Conservation (phyloP, 2,113 vertebrate genomes). For the Taxidea taxus region DNA sequence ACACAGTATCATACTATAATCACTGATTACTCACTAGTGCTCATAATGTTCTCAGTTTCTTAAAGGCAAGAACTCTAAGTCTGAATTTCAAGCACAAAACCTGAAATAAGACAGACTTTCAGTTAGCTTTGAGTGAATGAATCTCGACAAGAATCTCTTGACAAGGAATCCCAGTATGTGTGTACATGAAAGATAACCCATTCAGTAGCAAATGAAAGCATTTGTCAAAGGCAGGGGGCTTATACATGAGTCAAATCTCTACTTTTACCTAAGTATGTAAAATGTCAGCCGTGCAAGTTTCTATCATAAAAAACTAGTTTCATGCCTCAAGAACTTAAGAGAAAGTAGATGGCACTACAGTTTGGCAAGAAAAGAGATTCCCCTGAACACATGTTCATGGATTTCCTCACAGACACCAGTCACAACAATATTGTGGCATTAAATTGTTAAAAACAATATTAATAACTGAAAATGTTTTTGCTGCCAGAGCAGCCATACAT, state of each 20-base stretch:
- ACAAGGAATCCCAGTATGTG: not conserved
- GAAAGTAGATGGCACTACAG: not conserved
- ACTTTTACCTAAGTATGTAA: slow-evolving; percentile 34
- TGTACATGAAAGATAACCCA: not conserved
- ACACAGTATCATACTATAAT: not conserved
- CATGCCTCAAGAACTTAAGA: not conserved
- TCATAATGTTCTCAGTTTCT: not conserved
- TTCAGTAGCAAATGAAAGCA: slow-evolving; percentile 25
- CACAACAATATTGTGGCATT: not conserved
- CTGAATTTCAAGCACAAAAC: slow-evolving; percentile 29
- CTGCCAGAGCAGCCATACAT: not conserved
- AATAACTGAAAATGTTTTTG: slow-evolving; percentile 39
- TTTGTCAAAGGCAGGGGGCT: not conserved
- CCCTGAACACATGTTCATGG: not conserved
- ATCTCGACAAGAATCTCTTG: slow-evolving; percentile 14
- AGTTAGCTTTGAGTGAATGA: not conserved
- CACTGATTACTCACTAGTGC: not conserved
- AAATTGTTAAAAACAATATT: slow-evolving; percentile 41
- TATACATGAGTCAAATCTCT: not conserved
- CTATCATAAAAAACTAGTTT: not conserved
- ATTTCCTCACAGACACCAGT: slow-evolving; percentile 56
- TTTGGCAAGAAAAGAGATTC: slow-evolving; percentile 35
- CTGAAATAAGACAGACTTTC: not conserved
- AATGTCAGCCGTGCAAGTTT: not conserved
- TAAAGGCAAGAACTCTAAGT: not conserved